Evolutionary conservation across 1,140 invertebrate species (phyloP).

Genomic region (Portunus trituberculatus): DNA sequence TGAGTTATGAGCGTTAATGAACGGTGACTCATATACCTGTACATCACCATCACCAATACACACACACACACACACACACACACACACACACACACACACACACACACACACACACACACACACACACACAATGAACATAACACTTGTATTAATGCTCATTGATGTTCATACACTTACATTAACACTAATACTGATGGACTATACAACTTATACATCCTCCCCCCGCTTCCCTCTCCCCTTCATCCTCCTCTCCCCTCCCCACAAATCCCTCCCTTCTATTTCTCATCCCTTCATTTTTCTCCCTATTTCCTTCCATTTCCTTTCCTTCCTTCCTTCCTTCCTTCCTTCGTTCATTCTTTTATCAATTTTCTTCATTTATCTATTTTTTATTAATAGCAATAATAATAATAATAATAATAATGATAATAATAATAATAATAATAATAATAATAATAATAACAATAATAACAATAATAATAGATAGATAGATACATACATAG

Average conservation of each 20-base stretch:
- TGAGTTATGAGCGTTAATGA: no score
- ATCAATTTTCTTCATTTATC: background rate
- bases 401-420: no score
- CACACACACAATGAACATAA: background rate
- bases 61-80: constrained; percentile 29
- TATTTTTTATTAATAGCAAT: no score
- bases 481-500: background rate
- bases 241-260: background rate
- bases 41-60: background rate
- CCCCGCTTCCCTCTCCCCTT: background rate
- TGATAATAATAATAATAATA: background rate
- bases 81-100: constrained; percentile 39
- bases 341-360: background rate
- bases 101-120: background rate
- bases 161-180: background rate
- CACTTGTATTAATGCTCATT: no score
- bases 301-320: background rate
- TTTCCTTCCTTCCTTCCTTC: background rate
- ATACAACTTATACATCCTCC: background rate
- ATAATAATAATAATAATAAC: constrained; percentile 24
- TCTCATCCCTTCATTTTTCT: background rate
- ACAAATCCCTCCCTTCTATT: background rate
- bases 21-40: no score
- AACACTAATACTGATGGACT: constrained; percentile 2
- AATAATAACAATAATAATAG: background rate